Conservation (phyloP, 1,140 invertebrate genomes). For the Aphaenogaster rudis region DNA sequence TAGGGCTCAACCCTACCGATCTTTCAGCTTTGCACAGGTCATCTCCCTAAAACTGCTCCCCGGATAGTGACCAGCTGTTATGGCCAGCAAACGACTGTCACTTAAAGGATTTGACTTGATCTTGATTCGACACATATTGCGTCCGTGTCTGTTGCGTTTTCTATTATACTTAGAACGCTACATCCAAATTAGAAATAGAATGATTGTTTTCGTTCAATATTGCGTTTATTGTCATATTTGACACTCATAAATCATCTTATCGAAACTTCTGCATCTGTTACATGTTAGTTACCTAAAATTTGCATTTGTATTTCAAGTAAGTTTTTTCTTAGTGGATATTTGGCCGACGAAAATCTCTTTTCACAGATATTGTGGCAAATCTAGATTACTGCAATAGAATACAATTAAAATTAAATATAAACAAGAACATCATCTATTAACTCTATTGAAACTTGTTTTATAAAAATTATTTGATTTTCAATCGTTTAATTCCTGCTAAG, state of each 20-base stretch:
- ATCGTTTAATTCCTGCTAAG: neutral
- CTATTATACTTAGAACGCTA: conserved; percentile 26
- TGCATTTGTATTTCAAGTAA: neutral
- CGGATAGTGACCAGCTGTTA: conserved; percentile 81
- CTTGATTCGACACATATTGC: conserved; percentile 71
- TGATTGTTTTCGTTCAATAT: neutral
- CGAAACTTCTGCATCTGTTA: neutral
- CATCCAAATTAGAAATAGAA: conserved; percentile 32
- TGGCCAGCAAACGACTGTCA: conserved; percentile 79
- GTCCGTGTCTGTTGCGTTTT: conserved; percentile 20
- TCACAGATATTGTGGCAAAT: neutral
- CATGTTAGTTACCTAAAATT: neutral
- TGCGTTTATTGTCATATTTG: neutral
- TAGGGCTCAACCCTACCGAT: conserved; percentile 78
- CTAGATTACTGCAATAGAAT: neutral
- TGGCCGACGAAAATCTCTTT: neutral
- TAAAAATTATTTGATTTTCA: neutral
- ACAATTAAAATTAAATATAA: conserved; percentile 1
- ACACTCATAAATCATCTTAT: neutral
- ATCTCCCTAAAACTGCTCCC: conserved; percentile 63
- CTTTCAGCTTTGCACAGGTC: conserved; percentile 65
- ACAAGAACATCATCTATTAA: neutral
- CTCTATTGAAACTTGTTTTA: neutral
- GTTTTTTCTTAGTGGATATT: neutral
- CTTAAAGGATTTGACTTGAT: conserved; percentile 74